Conservation (phyloP, 1,140 invertebrate genomes). For the Drosophila funebris region DNA sequence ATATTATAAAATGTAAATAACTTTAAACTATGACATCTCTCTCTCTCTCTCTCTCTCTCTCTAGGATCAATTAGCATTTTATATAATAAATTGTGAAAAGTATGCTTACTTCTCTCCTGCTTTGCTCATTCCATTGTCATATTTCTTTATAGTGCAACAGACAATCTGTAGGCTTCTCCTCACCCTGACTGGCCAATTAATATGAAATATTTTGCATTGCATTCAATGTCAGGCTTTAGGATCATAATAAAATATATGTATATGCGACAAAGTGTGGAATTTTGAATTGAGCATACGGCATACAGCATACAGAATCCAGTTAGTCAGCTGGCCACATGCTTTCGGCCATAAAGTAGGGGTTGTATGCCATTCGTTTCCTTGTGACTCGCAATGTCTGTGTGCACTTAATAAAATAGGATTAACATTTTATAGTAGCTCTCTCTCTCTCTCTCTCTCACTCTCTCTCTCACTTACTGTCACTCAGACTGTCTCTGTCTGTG, state of each 20-base stretch:
- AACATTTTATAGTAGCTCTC: conserved; percentile 70
- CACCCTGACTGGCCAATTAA: conserved; percentile 45
- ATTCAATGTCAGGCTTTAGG: conserved; percentile 8
- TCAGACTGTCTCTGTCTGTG: conserved; percentile 12
- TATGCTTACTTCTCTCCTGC: no score
- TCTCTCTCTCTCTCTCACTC: conserved; percentile 12
- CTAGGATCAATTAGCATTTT: no score
- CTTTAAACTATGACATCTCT: no score
- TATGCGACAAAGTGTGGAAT: conserved; percentile 18
- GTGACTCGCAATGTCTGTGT: conserved; percentile 49
- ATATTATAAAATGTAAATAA: no score
- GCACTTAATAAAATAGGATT: conserved; percentile 81
- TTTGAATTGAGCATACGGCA: no score
- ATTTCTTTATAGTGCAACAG: no score
- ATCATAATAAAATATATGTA: conserved; percentile 20
- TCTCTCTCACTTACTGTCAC: conserved; percentile 5
- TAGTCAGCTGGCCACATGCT: conserved; percentile 49
- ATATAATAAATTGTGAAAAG: no score
- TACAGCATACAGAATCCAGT: no score
- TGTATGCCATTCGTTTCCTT: conserved; percentile 13
- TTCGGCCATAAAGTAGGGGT: conserved; percentile 32
- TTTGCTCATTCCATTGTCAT: no score
- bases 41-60: no score
- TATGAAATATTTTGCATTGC: conserved; percentile 24
- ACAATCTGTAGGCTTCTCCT: conserved; percentile 18